Base-by-base conservation (phyloP, 2,797 vertebrate genomes). In the Platyrinchus mystaceus region DNA sequence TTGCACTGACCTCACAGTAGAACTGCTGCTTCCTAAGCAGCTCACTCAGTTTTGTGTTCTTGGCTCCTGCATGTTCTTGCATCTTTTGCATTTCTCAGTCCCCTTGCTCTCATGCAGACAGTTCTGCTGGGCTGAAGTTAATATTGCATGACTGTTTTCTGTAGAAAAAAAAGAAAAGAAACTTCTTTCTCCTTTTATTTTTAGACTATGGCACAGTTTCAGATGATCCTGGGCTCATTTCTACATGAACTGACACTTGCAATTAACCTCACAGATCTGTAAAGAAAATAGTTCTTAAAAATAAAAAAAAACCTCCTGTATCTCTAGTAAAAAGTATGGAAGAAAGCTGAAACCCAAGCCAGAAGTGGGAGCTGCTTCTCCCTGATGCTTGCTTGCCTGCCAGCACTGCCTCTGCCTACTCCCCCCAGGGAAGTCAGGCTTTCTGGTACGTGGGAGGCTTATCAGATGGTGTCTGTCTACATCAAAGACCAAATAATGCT, bases 381-480 rank as follows among this genome's bases (percentile, higher is more conserved):
- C 46, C 32, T 75, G 50, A 6, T 68, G 34, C 44, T 79, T 90
- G 43, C 52, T 91, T 4, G 39, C 74, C 79, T 88, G 39, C 59
- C 83, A 93, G 46, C 44, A 63, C 55, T 0, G 4, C 50, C 50
- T 90, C 80, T 88, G 23, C 83, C 66, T 39, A 79, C 69, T 63
- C 71, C 19, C 19, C 4, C 5, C 16, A 34, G 36, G 52, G 23
- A 78, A 95, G 26, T 55, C 44, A 78, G 66, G 39, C 23, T 81
- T 93, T 94, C 58, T 75, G 41, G 47, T 84, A 73, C 1, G 73
- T 93, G 47, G 80, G 86, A 90, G 50, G 50, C 1, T 0, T 76
- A 81, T 94, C 94, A 95, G 83, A 91, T 87, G 80, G 70, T 81
- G 80, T 64, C 85, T 90, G 85, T 84, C 91, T 94, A 69, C 53